Evolutionary conservation across 1,140 invertebrate genomes (phyloP).

Genomic region (Eriocheir sinensis): DNA sequence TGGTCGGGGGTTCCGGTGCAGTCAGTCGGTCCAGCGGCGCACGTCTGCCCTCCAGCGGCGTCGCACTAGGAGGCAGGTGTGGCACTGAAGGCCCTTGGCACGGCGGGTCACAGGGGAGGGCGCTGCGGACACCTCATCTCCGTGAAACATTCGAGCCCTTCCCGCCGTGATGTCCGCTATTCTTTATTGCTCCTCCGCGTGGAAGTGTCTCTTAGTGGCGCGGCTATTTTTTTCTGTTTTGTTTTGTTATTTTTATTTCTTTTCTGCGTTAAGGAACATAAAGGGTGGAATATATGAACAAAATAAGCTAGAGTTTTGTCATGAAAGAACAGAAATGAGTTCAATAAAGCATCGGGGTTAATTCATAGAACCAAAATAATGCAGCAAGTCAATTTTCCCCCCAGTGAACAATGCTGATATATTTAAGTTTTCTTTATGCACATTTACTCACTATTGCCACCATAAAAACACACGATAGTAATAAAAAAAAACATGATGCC

Average conservation of each 20-base stretch:
- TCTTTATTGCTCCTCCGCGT: conserved; percentile 43
- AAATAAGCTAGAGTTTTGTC: no score
- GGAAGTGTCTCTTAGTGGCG: background rate
- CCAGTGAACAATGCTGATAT: no score
- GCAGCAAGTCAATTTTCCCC: background rate
- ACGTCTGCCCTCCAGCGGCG: conserved; percentile 35
- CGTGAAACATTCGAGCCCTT: conserved; percentile 70
- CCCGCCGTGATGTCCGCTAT: conserved; percentile 54
- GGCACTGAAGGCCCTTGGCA: conserved; percentile 38
- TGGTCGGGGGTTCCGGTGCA: background rate
- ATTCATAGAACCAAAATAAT: background rate
- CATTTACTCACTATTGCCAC: background rate
- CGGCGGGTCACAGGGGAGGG: conserved; percentile 57
- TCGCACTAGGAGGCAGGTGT: background rate
- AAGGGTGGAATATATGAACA: background rate
- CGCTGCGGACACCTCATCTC: conserved; percentile 66
- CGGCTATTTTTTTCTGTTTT: background rate
- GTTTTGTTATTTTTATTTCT: background rate
- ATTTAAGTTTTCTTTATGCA: background rate
- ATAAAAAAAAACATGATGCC: background rate
- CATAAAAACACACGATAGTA: background rate
- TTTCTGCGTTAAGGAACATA: background rate
- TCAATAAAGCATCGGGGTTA: background rate
- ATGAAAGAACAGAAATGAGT: background rate
- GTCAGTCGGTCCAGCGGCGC: background rate